Percentiles rank a stretch among this genome's conserved stretches.
Conservation (phyloP, 1,140 invertebrate genomes). For the Heliconius hewitsoni region DNA sequence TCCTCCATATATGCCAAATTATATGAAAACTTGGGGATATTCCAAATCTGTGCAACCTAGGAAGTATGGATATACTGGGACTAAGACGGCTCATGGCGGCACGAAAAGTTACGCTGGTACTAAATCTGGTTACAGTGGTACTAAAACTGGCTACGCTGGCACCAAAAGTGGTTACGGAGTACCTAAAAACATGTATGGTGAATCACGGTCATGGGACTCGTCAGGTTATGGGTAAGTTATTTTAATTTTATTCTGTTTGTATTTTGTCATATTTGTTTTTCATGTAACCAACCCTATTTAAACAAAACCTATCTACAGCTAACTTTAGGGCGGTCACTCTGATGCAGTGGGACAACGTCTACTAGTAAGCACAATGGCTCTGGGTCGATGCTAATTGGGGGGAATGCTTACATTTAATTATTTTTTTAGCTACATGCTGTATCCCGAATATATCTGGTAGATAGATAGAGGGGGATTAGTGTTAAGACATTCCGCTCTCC, state of each 20-base stretch:
- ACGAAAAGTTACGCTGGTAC: conserved; percentile 50
- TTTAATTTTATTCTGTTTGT: too few relatives aligned
- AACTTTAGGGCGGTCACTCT: too few relatives aligned
- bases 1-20: conserved; percentile 60
- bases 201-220: conserved; percentile 50
- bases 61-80: conserved; percentile 34
- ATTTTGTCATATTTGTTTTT: too few relatives aligned
- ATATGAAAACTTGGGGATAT: conserved; percentile 50
- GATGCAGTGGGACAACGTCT: too few relatives aligned
- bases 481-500: too few relatives aligned
- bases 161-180: conserved; percentile 49
- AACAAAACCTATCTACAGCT: too few relatives aligned
- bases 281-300: too few relatives aligned
- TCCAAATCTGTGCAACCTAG: conserved; percentile 28
- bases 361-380: neutral
- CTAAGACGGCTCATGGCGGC: conserved; percentile 39
- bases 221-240: conserved; percentile 56
- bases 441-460: too few relatives aligned
- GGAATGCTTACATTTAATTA: neutral
- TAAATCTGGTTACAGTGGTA: conserved; percentile 50
- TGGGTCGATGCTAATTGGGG: neutral
- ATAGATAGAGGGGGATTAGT: too few relatives aligned
- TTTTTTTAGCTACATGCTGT: neutral
- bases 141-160: conserved; percentile 51
- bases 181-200: conserved; percentile 39